These are phyloP conservation scores for Eupelmus urozonus DNA, from an alignment of 2,888 invertebrate genomes.

Conservation along the genomic window DNA sequence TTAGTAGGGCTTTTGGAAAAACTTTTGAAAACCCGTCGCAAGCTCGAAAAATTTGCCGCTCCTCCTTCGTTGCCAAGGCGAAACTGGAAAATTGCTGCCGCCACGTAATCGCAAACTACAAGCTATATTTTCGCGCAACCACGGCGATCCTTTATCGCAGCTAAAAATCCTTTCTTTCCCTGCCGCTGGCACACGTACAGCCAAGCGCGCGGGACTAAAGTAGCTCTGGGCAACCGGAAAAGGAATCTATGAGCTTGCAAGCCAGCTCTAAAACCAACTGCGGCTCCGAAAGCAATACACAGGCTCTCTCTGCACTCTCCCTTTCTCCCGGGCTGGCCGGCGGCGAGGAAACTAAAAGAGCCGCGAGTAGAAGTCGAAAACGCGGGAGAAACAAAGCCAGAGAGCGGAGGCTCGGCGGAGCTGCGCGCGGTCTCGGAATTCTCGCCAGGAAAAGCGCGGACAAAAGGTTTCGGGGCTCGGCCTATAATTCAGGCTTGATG, in stretches of 20 bases:
- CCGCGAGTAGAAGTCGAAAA: background rate
- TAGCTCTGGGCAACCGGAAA: constrained; percentile 56
- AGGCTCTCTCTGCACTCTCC: constrained; percentile 20
- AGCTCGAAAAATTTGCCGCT: background rate
- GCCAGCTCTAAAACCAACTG: constrained; percentile 21
- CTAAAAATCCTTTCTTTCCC: background rate
- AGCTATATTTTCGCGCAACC: background rate
- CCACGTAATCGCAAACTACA: constrained; percentile 11
- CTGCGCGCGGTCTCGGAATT: constrained; percentile 60
- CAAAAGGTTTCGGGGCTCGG: constrained; percentile 75
- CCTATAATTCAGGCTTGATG: constrained; percentile 76
- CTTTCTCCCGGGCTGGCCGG: too few species aligned
- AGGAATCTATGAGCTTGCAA: constrained; percentile 27
- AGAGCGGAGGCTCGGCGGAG: constrained; percentile 63
- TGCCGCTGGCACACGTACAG: too few species aligned
- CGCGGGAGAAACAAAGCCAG: constrained; percentile 52
- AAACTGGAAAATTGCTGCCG: background rate
- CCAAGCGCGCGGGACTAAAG: too few species aligned
- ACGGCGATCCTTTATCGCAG: constrained; percentile 32
- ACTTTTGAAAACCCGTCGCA: too few species aligned
- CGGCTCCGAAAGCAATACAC: constrained; percentile 35
- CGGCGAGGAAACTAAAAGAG: background rate
- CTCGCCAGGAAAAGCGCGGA: constrained; percentile 75
- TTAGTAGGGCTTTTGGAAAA: too few species aligned
- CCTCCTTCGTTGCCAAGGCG: background rate